Conservation (phyloP, 2,113 vertebrate genomes). For the Gobiocypris rarus region DNA sequence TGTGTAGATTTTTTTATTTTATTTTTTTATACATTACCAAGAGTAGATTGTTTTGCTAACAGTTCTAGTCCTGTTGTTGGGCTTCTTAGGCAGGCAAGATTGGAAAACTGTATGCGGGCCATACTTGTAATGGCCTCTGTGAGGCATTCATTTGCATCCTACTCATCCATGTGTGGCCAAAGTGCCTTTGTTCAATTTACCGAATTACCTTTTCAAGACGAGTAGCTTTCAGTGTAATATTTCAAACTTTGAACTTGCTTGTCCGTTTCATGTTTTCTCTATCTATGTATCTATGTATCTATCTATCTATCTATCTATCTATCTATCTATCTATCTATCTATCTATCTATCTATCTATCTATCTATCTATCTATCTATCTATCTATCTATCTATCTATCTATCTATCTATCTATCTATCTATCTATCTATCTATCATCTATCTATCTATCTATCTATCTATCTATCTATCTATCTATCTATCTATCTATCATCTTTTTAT, state of each 20-base stretch:
- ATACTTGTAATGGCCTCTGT: constrained; percentile 17
- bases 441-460: too few relatives aligned
- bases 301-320: too few relatives aligned
- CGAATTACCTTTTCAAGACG: constrained; percentile 26
- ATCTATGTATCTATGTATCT: too few relatives aligned
- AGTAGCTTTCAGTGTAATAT: neutral
- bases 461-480: too few relatives aligned
- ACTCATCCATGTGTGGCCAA: constrained; percentile 14
- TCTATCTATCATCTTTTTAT: too few relatives aligned
- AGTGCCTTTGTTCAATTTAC: constrained; percentile 31
- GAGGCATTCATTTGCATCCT: constrained; percentile 11
- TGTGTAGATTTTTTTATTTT: neutral
- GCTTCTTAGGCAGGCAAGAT: neutral
- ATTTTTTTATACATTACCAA: neutral
- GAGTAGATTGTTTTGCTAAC: neutral
- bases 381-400: too few relatives aligned
- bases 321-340: too few relatives aligned
- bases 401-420: too few relatives aligned
- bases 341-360: too few relatives aligned
- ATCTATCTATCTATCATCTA: too few relatives aligned
- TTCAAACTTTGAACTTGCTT: neutral
- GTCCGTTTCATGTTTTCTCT: neutral
- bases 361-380: too few relatives aligned
- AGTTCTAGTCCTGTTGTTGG: neutral
- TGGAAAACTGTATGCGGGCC: neutral